Conservation (phyloP, 2,797 vertebrate genomes). For the Holocentrus rufus region DNA sequence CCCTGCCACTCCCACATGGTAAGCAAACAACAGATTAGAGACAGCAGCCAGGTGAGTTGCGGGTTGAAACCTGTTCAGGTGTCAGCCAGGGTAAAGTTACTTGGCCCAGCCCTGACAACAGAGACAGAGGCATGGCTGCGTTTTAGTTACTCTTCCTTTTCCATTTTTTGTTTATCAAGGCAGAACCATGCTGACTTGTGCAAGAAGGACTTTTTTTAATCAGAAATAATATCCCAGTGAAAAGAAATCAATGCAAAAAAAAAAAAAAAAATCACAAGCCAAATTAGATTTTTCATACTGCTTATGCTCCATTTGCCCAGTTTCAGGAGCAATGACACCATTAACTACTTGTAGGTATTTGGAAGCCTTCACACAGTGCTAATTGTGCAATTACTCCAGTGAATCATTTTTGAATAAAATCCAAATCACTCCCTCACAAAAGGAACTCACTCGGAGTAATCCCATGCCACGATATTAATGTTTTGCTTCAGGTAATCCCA, state of each 20-base stretch:
- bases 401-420: slow-evolving; percentile 49
- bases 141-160: slow-evolving; percentile 20
- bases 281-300: slow-evolving; percentile 65
- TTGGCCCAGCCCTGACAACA: neutral
- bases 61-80: slow-evolving; percentile 73
- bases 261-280: slow-evolving; percentile 63
- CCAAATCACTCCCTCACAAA: slow-evolving; percentile 42
- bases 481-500: slow-evolving; percentile 8
- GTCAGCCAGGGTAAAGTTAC: slow-evolving; percentile 43
- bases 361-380: slow-evolving; percentile 60
- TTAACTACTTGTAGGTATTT: slow-evolving; percentile 61
- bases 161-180: slow-evolving; percentile 36
- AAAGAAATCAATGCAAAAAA: too few relatives aligned
- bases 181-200: slow-evolving; percentile 43
- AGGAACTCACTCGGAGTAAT: slow-evolving; percentile 15
- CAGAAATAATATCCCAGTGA: slow-evolving; percentile 46
- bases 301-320: slow-evolving; percentile 66
- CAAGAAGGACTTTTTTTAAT: slow-evolving; percentile 46
- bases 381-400: slow-evolving; percentile 66
- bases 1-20: slow-evolving; percentile 62
- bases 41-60: slow-evolving; percentile 55
- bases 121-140: neutral
- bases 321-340: slow-evolving; percentile 66
- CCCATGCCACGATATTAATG: too few relatives aligned
- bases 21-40: slow-evolving; percentile 61